phyloP scores from a whole-genome alignment of 2,888 invertebrate genomes.

The Frankliniella fusca region DNA sequence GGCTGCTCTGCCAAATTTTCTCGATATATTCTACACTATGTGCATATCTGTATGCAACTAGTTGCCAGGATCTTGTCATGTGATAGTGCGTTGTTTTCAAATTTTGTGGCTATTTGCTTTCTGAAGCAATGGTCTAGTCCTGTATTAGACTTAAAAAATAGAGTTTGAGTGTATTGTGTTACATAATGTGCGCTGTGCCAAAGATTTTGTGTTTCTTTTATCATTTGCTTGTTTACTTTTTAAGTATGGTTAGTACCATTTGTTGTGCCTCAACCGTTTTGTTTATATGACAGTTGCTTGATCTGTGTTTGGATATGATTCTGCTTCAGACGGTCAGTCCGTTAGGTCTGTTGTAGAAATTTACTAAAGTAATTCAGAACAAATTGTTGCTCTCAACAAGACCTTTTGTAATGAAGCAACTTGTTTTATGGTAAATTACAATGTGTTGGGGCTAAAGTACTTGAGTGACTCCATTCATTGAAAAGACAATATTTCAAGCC shows the following conservation, averaged over 20 bases:
- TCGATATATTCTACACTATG: neutral
- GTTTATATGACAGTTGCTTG: neutral
- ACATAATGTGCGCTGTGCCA: slow-evolving; percentile 6
- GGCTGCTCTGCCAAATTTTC: neutral
- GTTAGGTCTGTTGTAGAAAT: too few species aligned
- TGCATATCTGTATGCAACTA: neutral
- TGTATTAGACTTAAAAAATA: neutral
- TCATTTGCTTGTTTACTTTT: neutral
- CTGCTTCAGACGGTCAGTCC: too few species aligned
- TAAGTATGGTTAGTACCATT: neutral
- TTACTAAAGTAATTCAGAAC: too few species aligned
- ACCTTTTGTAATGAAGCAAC: too few species aligned
- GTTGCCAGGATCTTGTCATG: neutral
- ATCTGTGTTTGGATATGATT: too few species aligned
- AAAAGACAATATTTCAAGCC: too few species aligned
- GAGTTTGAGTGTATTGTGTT: neutral
- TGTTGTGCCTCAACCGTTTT: neutral
- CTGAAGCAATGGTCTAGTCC: neutral
- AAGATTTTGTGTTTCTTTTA: slow-evolving; percentile 21
- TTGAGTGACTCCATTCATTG: too few species aligned
- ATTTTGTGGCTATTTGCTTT: neutral
- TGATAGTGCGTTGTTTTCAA: neutral
- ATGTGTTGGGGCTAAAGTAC: too few species aligned
- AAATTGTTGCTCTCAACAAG: too few species aligned
- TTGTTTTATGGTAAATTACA: too few species aligned